Evolutionary conservation across 1,140 invertebrate species (phyloP), one percentile per base, ranked within the genome.

Genomic region (Oryzaephilus surinamensis): DNA sequence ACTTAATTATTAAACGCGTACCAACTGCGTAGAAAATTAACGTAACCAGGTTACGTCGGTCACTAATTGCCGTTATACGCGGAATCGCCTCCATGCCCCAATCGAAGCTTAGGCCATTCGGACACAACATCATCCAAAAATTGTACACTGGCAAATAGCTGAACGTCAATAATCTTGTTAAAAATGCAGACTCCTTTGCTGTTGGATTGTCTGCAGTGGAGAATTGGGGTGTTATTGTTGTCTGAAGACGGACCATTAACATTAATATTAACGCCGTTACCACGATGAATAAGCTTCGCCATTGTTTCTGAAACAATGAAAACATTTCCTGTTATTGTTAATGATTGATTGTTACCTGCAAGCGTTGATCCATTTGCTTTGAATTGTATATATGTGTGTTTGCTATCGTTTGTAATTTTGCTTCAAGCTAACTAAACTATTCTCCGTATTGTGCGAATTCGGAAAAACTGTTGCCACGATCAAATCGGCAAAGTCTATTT

Each of bases 21-120:
- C 81, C 48, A 6, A 45, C 26, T 3, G 26, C n/a, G 14, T 92
- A 95, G 39, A 94, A 80, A 7, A 74, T 60, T 6, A 80, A 47
- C 1, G 81, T 76, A 24, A 77, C 64, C 4, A 84, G 53, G 57
- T 91, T 92, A 32, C 90, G 67, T 0, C 71, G 57, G 63, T 96
- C 91, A 38, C 71, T 66, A 3, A 87, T 32, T 4, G 73, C 71
- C 1, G 72, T 76, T 40, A 96, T 73, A 34, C 84, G 69, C 1
- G 89, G 85, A 46, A 96, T 78, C 1, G 90, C 79, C 48, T 91
- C 89, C 91, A 95, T 95, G 3, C 88, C 90, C 91, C 91, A 96
- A 58, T 96, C 91, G 60, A 93, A 95, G 58, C 88, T 91, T 17
- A 96, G 65, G 29, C 76, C 76, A 45, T 74, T 74, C 6, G 91